Conservation (phyloP, 2,113 vertebrate species). For the Erythrocercus mccallii region DNA sequence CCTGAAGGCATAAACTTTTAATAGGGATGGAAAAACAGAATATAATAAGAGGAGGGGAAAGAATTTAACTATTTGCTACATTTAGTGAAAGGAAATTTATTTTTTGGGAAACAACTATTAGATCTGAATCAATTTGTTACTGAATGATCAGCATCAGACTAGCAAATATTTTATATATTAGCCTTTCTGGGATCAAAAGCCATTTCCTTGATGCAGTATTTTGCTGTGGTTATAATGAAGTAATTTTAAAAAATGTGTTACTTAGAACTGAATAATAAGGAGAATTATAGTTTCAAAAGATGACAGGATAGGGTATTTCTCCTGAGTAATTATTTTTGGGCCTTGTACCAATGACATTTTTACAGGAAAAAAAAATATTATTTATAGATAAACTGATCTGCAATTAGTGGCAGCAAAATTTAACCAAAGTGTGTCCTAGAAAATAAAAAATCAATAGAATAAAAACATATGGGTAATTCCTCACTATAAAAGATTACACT, state of each 20-base stretch:
- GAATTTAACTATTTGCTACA: constrained; percentile 59
- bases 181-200: neutral
- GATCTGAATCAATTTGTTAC: neutral
- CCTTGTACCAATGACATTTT: neutral
- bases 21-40: constrained; percentile 63
- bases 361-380: neutral
- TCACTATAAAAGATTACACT: neutral
- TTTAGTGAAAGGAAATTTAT: constrained; percentile 8
- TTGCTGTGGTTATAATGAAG: neutral
- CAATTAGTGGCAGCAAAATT: neutral
- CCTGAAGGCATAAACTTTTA: constrained; percentile 77
- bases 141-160: neutral
- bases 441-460: constrained; percentile 2
- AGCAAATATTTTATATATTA: neutral
- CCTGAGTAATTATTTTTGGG: neutral
- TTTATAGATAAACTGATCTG: neutral
- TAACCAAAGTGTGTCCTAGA: neutral
- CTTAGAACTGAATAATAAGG: neutral
- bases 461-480: neutral
- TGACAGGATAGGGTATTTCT: neutral
- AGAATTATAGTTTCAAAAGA: neutral
- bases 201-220: neutral
- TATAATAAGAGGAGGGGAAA: neutral
- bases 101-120: neutral
- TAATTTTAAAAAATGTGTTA: neutral